phyloP scores from a whole-genome alignment of 2,113 vertebrate genomes.

The Megaptera novaeangliae region DNA sequence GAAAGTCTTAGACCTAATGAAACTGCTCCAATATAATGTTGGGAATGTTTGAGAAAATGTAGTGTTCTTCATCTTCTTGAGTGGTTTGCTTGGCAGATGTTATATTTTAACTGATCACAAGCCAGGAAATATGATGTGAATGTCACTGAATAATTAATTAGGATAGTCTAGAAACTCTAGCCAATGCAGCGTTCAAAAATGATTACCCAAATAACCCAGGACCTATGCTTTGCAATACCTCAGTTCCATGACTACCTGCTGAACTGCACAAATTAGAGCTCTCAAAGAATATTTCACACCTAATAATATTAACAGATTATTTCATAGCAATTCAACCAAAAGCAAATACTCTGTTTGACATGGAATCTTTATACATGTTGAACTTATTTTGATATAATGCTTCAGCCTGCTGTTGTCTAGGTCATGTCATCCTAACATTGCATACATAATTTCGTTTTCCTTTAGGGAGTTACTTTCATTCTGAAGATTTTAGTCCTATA shows the following conservation, averaged over 20 bases:
- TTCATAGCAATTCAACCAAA: not conserved
- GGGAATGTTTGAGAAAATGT: conserved; percentile 20
- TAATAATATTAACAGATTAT: not conserved
- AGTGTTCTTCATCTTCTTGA: conserved; percentile 56
- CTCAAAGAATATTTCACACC: not conserved
- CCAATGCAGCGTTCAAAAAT: not conserved
- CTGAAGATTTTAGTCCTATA: conserved; percentile 15
- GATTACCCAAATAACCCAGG: conserved; percentile 17
- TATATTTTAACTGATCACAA: conserved; percentile 40
- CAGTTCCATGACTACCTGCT: not conserved
- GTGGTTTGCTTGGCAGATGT: conserved; percentile 41
- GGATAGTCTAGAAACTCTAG: not conserved
- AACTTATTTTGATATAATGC: conserved; percentile 26
- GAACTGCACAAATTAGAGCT: not conserved
- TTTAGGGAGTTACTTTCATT: conserved; percentile 23
- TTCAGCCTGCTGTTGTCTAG: not conserved
- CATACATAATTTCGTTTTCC: conserved; percentile 12
- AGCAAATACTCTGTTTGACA: not conserved
- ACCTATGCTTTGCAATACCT: not conserved
- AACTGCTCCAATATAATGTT: conserved; percentile 48
- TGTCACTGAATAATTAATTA: conserved; percentile 60
- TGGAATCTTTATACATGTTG: not conserved
- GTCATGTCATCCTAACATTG: not conserved
- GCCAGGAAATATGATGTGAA: conserved; percentile 27
- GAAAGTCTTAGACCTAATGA: conserved; percentile 39